A percentile compares a stretch with the other conserved stretches of the same genome.
phyloP scores from a whole-genome alignment of 2,888 invertebrate species.

The Lamproptera curius region DNA sequence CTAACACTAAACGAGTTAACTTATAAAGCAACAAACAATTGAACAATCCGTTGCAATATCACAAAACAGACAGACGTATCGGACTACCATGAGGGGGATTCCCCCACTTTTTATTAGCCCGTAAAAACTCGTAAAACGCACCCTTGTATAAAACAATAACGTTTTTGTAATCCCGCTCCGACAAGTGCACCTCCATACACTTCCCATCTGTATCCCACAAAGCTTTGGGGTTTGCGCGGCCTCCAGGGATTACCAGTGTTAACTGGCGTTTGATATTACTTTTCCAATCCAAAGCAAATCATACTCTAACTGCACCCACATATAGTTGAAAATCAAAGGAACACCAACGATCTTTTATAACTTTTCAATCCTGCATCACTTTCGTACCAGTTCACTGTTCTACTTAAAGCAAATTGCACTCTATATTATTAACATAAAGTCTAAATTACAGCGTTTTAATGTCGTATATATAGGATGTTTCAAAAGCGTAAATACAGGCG shows the following conservation, averaged over 20 bases:
- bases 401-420: slow-evolving; percentile 27
- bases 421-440: slow-evolving; percentile 8
- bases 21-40: slow-evolving; percentile 21
- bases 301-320: neutral
- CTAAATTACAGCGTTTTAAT: neutral
- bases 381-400: slow-evolving; percentile 34
- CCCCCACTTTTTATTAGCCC: slow-evolving; percentile 68
- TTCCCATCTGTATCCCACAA: slow-evolving; percentile 66
- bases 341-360: slow-evolving; percentile 26
- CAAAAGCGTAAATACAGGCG: slow-evolving; percentile 38
- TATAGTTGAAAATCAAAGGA: slow-evolving; percentile 29
- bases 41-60: slow-evolving; percentile 46
- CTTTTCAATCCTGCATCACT: slow-evolving; percentile 28
- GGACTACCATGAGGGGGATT: slow-evolving; percentile 38
- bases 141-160: slow-evolving; percentile 66
- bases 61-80: slow-evolving; percentile 39
- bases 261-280: slow-evolving; percentile 58
- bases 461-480: slow-evolving; percentile 30
- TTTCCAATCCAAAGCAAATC: slow-evolving; percentile 21
- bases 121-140: slow-evolving; percentile 58
- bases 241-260: slow-evolving; percentile 59
- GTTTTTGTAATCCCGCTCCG: slow-evolving; percentile 67
- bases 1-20: slow-evolving; percentile 8
- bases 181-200: slow-evolving; percentile 73
- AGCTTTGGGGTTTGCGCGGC: slow-evolving; percentile 57